Evolutionary conservation across 1,140 invertebrate species (phyloP).

Genomic region (Cyphomyrmex costatus): DNA sequence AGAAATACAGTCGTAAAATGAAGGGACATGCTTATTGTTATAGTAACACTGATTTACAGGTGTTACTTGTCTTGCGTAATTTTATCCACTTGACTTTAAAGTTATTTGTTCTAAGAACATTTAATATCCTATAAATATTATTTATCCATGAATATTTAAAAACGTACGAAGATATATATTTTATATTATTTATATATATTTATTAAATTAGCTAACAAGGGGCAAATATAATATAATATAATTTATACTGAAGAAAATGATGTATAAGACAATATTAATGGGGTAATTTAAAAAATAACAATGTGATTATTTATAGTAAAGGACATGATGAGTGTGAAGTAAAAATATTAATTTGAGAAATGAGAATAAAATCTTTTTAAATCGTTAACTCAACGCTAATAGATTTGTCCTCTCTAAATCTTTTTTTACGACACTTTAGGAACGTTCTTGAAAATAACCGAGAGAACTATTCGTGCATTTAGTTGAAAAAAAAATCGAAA

Average conservation of each 20-base stretch:
- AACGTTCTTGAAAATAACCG: slow-evolving; percentile 23
- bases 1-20: background rate
- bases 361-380: slow-evolving; percentile 5
- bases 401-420: slow-evolving; percentile 12
- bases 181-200: slow-evolving; percentile 24
- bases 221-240: background rate
- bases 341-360: slow-evolving; percentile 28
- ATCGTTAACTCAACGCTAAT: slow-evolving; percentile 17
- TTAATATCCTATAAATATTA: slow-evolving; percentile 5
- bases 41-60: slow-evolving; percentile 53
- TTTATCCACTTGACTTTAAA: background rate
- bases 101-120: slow-evolving; percentile 11
- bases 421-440: background rate
- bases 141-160: slow-evolving; percentile 22
- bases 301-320: slow-evolving; percentile 14
- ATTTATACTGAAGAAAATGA: slow-evolving; percentile 36
- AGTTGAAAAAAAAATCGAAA: background rate
- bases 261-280: slow-evolving; percentile 39
- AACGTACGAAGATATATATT: slow-evolving; percentile 14
- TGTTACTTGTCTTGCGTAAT: slow-evolving; percentile 43
- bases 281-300: slow-evolving; percentile 15
- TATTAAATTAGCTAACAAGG: slow-evolving; percentile 19
- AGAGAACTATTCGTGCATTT: slow-evolving; percentile 32
- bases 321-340: background rate
- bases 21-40: background rate